Conservation (phyloP, 2,797 vertebrate species). For the Onychomys arenicola region DNA sequence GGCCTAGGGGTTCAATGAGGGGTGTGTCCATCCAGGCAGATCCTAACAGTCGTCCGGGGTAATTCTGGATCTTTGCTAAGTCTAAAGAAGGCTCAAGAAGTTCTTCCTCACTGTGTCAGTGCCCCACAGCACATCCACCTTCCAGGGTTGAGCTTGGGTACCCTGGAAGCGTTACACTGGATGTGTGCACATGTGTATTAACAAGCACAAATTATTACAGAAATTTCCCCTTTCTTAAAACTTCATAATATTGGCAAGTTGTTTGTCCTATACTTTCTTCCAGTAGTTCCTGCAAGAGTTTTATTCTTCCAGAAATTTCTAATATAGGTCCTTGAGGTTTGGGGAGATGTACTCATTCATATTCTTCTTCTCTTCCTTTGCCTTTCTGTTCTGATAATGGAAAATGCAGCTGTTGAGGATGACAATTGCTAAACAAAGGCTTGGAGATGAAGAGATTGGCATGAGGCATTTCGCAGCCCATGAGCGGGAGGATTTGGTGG, state of each 20-base stretch:
- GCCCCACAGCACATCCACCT: background rate
- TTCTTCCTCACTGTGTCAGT: background rate
- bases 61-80: background rate
- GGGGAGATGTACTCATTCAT: background rate
- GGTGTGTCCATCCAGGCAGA: background rate
- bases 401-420: constrained; percentile 94
- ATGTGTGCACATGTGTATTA: background rate
- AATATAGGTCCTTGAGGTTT: background rate
- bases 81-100: background rate
- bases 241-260: background rate
- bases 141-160: background rate
- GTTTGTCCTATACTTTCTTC: background rate
- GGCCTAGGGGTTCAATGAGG: background rate
- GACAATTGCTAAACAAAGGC: constrained; percentile 98
- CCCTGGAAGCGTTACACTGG: background rate
- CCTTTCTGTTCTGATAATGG: background rate
- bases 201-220: background rate
- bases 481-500: constrained; percentile 96
- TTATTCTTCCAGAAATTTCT: background rate
- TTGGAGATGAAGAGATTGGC: constrained; percentile 97
- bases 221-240: background rate
- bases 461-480: constrained; percentile 96
- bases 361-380: background rate
- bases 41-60: background rate
- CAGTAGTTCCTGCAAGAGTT: background rate